Evolutionary conservation across 2,797 vertebrate genomes (phyloP), one percentile per base, ranked within the genome.

Genomic region (Poecile montanus): DNA sequence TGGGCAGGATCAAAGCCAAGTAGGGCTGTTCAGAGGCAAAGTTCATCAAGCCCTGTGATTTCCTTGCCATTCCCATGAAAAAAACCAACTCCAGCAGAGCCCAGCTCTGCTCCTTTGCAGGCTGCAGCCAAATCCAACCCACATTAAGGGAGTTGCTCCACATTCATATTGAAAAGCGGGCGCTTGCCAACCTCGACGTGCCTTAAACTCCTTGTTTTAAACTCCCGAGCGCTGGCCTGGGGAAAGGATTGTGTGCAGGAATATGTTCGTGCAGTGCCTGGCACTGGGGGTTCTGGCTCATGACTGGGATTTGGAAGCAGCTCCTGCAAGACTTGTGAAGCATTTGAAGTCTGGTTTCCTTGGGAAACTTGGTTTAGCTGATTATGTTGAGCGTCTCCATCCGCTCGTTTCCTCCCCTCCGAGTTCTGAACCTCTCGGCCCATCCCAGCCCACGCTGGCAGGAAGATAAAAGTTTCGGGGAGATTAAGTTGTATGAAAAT

Each of bases 121-220:
- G 27, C 88, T 80, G 67, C 93, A 94, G 95, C 96, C 96, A 95
- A 91, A 66, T 9, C 36, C 72, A 96, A 92, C 87, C 95, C 94
- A 95, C 96, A 95, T 96, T 60, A 96, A 96, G 94, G 96, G 91
- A 93, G 95, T 32, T 92, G 84, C 87, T 95, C 67, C 74, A 27
- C 89, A 94, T 95, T 91, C 89, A 96, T 93, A 93, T 96, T 91
- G 95, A 93, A 92, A 93, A 95, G 81, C 6, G 2, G 29, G 57
- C 25, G 48, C 87, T 92, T 96, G 96, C 96, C 96, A 96, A 71
- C n/a, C 1, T 44, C 38, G 3, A 1, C 3, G 17, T 85, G 92
- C 90, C 92, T 85, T 40, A 6, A 94, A 63, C 91, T 89, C 53
- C 91, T 91, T 1, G 21, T 77, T 88, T 60, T 2, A 45, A 95